A percentile compares a stretch with the other conserved stretches of the same genome.
phyloP scores from a whole-genome alignment of 2,113 vertebrate genomes.

The Opisthocomus hoazin region DNA sequence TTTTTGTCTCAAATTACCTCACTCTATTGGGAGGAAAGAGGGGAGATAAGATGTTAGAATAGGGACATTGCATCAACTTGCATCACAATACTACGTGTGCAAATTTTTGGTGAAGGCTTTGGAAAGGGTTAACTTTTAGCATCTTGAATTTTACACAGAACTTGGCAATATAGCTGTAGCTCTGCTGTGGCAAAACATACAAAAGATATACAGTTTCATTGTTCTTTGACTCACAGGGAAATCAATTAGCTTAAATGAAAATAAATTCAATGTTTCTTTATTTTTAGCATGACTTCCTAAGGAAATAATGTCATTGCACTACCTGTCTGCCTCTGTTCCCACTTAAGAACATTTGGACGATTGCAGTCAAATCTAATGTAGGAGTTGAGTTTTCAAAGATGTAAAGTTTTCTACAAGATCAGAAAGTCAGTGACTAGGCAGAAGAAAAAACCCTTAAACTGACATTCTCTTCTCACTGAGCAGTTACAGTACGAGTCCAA shows the following conservation, averaged over 20 bases:
- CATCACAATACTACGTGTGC: background rate
- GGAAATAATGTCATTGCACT: conserved; percentile 1
- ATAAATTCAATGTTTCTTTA: background rate
- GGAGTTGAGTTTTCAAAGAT: background rate
- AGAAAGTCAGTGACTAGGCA: background rate
- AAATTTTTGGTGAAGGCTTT: background rate
- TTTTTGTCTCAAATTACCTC: background rate
- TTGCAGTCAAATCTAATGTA: background rate
- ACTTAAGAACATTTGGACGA: background rate
- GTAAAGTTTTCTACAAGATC: background rate
- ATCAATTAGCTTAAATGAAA: background rate
- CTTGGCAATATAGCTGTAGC: background rate
- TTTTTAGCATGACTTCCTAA: conserved; percentile 25
- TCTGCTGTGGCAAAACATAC: background rate
- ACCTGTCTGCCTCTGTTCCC: background rate
- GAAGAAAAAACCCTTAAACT: background rate
- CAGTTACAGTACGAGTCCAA: background rate
- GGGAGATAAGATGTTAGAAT: background rate
- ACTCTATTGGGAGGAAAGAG: background rate
- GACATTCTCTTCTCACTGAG: background rate
- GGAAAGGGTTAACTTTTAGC: background rate
- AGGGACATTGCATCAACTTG: background rate
- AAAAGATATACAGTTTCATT: background rate
- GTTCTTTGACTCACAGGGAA: background rate
- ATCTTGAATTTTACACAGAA: background rate